Evolutionary conservation across 2,113 vertebrate genomes (phyloP), one percentile per base, ranked within the genome.

Genomic region (Papio anubis): DNA sequence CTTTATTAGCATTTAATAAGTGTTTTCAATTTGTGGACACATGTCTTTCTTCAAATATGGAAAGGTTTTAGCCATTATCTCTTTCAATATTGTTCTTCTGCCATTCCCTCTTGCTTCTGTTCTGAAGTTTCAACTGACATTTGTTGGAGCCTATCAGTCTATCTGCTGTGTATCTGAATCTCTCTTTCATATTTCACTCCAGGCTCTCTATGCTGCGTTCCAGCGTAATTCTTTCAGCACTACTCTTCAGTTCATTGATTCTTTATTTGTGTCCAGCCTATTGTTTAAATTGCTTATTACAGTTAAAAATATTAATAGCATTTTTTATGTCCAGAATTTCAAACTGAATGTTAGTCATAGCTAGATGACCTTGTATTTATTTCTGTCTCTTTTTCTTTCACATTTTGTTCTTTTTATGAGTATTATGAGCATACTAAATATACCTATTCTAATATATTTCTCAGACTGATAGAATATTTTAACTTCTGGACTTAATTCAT

Each of bases 321-420:
- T 13, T 61, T 84, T 89, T 86, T 78, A 59, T 72, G 92, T 94
- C n/a, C 75, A 86, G 91, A 68, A 17, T 92, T 91, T 94, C 27
- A 48, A n/a, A 20, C 18, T 73, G 30, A 95, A 57, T 64, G 64
- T 82, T 30, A 64, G 12, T 75, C 38, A 73, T 83, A 50, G 52
- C 30, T 87, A 93, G 17, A 72, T 38, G 16, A 32, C 50, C 48
- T 91, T 95, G 25, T 30, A 59, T 90, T 43, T 83, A 83, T 88
- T 87, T 90, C 59, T 88, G 32, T 25, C 30, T 90, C 23, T 50
- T 86, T 50, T 86, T 52, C 2, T n/a, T 83, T 61, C 21, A 45
- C 14, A 48, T 66, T 61, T 72, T 57, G 6, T 50, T 86, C 23
- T 82, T 66, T n/a, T 85, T 52, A 38, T 87, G 4, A 83, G 30